Conservation (phyloP, 2,888 invertebrate species). For the Cheilosia vulpina region DNA sequence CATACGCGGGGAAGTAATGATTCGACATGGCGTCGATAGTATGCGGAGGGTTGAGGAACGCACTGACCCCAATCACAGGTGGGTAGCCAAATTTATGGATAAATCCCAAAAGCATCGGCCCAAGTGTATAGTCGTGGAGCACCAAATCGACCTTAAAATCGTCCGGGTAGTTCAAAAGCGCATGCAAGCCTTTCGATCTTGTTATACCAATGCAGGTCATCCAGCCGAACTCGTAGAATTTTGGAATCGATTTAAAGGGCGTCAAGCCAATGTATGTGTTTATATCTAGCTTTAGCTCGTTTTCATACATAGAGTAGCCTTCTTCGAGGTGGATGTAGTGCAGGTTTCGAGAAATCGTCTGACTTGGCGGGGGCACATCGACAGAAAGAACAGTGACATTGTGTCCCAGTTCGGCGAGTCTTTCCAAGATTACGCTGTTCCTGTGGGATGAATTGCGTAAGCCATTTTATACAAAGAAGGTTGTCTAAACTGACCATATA, state of each 20-base stretch:
- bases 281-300: slow-evolving; percentile 41
- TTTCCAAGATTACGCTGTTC: slow-evolving; percentile 76
- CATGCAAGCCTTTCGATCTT: slow-evolving; percentile 76
- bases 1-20: slow-evolving; percentile 78
- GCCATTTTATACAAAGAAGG: neutral
- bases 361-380: slow-evolving; percentile 72
- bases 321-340: slow-evolving; percentile 79
- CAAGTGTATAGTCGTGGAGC: slow-evolving; percentile 79
- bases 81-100: slow-evolving; percentile 79
- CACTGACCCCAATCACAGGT: slow-evolving; percentile 79
- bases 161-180: slow-evolving; percentile 78
- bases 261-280: slow-evolving; percentile 28
- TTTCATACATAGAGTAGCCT: slow-evolving; percentile 74
- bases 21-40: slow-evolving; percentile 77
- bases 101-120: slow-evolving; percentile 80
- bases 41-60: slow-evolving; percentile 77
- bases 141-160: slow-evolving; percentile 80
- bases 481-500: slow-evolving; percentile 71
- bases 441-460: slow-evolving; percentile 27
- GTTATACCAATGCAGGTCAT: slow-evolving; percentile 47
- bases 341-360: slow-evolving; percentile 74
- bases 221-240: slow-evolving; percentile 69
- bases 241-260: slow-evolving; percentile 57
- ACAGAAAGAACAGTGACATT: slow-evolving; percentile 77
- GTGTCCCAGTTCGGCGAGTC: slow-evolving; percentile 76